Evolutionary conservation across 1,140 invertebrate genomes (phyloP), one percentile per base, ranked within the genome.

Genomic region (Melipona quadrifasciata): DNA sequence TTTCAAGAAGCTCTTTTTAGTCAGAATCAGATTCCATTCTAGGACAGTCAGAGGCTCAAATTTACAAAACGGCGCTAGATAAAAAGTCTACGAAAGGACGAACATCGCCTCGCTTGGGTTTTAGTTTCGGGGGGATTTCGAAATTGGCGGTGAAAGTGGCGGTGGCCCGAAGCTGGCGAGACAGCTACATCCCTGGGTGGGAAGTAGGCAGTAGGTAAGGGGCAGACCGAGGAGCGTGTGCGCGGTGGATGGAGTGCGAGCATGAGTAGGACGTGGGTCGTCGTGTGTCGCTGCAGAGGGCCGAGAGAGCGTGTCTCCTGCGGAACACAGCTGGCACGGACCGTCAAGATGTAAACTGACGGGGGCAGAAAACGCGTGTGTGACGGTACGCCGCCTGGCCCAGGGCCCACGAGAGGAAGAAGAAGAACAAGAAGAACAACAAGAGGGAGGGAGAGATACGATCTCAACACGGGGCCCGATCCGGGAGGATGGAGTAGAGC

Each of bases 281-380:
- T 75, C 65, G 85, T 83, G 77, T 82, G 79, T 85, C 75, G 79
- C 47, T 82, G 83, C 72, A 79, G 76, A 88, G 81, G 79, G 75
- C 71, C 80, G 83, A 89, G 83, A 86, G 86, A 88, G 86, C 73
- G 84, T 80, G 84, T 86, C 88, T 89, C 87, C 61, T 88, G 68
- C 80, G 80, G 77, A 84, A 71, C 55, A 80, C 73, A 89, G 84
- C 77, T 89, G 87, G 76, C 58, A 67, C 31, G 68, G 71, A 79
- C 67, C 64, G 87, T 87, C 88, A 89, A 90, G 87, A 90, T 90
- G 88, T 90, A 85, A 90, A 73, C 76, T 57, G 80, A 83, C 55
- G 55, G 71, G 76, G 67, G 39, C 39, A 79, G 64, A 79, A 6
- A 47, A 80, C 51, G 67, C 57, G 58, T 39, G 34, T 78, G 78